These are phyloP conservation scores for Pluvialis apricaria DNA, from an alignment of 2,113 vertebrate species.

Conservation along the genomic window DNA sequence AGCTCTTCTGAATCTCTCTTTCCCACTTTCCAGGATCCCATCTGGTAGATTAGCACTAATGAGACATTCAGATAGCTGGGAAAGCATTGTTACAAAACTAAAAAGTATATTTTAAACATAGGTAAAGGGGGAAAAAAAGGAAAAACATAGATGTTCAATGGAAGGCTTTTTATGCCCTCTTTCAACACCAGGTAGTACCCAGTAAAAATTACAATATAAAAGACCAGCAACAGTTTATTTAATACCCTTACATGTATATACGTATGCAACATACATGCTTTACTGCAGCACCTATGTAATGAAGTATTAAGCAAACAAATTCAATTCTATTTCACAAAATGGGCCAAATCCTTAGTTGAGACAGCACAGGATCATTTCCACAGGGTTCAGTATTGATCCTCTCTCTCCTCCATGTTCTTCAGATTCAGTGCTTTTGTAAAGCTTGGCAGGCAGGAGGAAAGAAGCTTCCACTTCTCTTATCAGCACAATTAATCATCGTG, in stretches of 20 bases:
- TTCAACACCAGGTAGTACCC: neutral
- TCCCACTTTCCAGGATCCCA: neutral
- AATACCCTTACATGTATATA: neutral
- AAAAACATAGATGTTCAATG: neutral
- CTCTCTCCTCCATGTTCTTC: neutral
- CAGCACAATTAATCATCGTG: neutral
- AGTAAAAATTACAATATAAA: neutral
- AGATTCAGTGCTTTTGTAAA: neutral
- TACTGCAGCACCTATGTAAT: neutral
- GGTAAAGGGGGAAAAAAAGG: neutral
- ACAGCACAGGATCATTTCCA: neutral
- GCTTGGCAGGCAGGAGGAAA: neutral
- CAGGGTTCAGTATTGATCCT: neutral
- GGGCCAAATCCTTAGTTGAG: neutral
- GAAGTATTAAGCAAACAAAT: neutral
- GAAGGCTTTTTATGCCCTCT: neutral
- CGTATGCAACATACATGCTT: neutral
- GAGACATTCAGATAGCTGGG: neutral
- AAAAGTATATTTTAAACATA: neutral
- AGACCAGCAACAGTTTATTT: neutral
- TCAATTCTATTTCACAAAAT: neutral
- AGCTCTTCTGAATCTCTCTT: neutral
- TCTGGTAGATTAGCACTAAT: neutral
- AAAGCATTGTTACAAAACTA: neutral
- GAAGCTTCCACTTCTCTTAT: slow-evolving; percentile 25